A percentile compares a stretch with the other conserved stretches of the same genome.
These are phyloP conservation scores for Cossypha dichroa DNA, from an alignment of 2,797 vertebrate species.

Conservation along the genomic window DNA sequence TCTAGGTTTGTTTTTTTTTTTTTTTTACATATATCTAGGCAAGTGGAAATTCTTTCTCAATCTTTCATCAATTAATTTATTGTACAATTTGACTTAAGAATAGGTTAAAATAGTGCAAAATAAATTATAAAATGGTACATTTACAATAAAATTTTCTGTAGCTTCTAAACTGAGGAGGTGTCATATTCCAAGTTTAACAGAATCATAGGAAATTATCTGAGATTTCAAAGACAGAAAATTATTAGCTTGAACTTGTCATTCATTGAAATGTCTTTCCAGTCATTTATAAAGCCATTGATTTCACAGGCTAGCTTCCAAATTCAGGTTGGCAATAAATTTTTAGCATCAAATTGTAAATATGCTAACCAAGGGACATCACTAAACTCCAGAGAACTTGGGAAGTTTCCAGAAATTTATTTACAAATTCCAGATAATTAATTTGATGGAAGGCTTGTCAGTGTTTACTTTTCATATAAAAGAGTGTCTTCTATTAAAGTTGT, in stretches of 20 bases:
- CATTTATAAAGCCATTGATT: background rate
- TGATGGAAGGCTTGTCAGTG: background rate
- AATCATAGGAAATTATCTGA: background rate
- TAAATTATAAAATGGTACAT: background rate
- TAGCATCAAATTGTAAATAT: background rate
- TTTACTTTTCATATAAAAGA: background rate
- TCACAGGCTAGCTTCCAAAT: background rate
- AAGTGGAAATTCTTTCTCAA: background rate
- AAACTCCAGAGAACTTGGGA: background rate
- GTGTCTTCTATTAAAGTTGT: background rate
- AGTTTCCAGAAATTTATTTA: conserved; percentile 1
- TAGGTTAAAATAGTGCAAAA: background rate
- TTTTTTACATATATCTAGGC: background rate
- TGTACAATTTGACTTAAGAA: background rate
- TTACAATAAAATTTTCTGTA: background rate
- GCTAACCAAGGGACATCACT: background rate
- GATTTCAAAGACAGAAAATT: conserved; percentile 11
- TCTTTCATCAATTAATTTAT: background rate
- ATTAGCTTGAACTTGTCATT: background rate
- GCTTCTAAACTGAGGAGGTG: background rate
- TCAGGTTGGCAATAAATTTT: background rate
- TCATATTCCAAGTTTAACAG: background rate
- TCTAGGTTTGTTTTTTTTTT: too few species aligned
- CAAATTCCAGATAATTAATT: background rate
- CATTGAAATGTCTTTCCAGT: background rate